phyloP scores from a whole-genome alignment of 2,113 vertebrate species.

The Phaethon lepturus region DNA sequence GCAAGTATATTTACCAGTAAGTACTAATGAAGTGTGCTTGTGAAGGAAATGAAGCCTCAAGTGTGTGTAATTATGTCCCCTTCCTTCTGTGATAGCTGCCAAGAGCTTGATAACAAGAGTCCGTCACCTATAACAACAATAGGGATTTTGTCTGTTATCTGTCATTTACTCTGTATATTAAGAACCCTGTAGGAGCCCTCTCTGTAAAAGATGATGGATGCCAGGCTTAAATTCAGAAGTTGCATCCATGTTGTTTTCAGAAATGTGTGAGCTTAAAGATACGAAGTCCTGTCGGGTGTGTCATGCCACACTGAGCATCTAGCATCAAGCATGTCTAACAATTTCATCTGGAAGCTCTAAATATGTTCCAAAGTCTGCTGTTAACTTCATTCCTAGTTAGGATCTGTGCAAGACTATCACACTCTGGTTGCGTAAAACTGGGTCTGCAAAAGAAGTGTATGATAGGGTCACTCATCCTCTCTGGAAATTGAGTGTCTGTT shows the following conservation, averaged over 20 bases:
- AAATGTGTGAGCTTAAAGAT: neutral
- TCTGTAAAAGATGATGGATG: neutral
- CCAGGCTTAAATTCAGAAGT: neutral
- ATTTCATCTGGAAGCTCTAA: neutral
- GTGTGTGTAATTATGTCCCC: constrained; percentile 30
- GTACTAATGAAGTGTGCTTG: constrained; percentile 43
- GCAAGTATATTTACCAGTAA: constrained; percentile 39
- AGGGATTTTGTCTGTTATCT: constrained; percentile 10
- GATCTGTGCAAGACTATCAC: neutral
- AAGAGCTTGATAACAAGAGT: constrained; percentile 24
- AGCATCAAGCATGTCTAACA: neutral
- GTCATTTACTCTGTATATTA: neutral
- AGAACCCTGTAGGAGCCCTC: neutral
- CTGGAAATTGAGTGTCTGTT: neutral
- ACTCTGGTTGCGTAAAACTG: neutral
- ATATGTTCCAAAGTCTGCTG: neutral
- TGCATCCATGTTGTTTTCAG: neutral
- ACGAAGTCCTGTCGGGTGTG: neutral
- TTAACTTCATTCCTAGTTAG: neutral
- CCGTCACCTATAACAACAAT: neutral
- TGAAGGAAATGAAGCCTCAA: constrained; percentile 54
- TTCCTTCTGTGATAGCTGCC: constrained; percentile 31
- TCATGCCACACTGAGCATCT: neutral
- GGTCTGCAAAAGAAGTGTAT: neutral
- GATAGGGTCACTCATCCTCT: neutral